phyloP scores from a whole-genome alignment of 2,113 vertebrate species.

The Rynchops niger region DNA sequence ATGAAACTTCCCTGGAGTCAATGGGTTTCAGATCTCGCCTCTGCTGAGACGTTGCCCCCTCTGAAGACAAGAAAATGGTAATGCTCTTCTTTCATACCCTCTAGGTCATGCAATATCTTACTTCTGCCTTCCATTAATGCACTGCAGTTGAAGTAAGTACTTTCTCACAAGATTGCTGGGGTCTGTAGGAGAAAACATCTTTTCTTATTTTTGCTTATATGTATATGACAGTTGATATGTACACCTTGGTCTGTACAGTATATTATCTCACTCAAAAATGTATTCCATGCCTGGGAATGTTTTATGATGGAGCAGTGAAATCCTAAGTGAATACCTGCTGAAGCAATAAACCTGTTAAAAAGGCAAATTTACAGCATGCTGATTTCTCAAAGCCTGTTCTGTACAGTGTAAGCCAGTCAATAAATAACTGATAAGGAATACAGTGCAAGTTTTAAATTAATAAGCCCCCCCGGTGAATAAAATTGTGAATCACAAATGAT shows the following conservation, averaged over 20 bases:
- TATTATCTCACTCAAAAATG: slow-evolving; percentile 27
- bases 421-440: slow-evolving; percentile 60
- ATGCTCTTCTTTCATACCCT: background rate
- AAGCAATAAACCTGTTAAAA: slow-evolving; percentile 45
- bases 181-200: background rate
- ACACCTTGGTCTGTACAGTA: background rate
- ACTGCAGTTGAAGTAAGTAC: background rate
- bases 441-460: slow-evolving; percentile 61
- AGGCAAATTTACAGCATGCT: slow-evolving; percentile 36
- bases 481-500: slow-evolving; percentile 56
- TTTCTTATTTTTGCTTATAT: background rate
- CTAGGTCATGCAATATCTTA: background rate
- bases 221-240: background rate
- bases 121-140: background rate
- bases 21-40: background rate
- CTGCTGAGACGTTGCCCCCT: background rate
- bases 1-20: background rate
- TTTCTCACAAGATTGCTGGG: background rate
- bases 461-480: slow-evolving; percentile 35
- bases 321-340: slow-evolving; percentile 39
- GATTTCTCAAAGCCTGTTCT: slow-evolving; percentile 50
- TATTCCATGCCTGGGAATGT: background rate
- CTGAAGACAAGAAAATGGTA: background rate
- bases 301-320: slow-evolving; percentile 47
- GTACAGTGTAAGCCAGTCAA: slow-evolving; percentile 24